Evolutionary conservation across 2,113 vertebrate genomes (phyloP).

Genomic region (Pungitius pungitius): DNA sequence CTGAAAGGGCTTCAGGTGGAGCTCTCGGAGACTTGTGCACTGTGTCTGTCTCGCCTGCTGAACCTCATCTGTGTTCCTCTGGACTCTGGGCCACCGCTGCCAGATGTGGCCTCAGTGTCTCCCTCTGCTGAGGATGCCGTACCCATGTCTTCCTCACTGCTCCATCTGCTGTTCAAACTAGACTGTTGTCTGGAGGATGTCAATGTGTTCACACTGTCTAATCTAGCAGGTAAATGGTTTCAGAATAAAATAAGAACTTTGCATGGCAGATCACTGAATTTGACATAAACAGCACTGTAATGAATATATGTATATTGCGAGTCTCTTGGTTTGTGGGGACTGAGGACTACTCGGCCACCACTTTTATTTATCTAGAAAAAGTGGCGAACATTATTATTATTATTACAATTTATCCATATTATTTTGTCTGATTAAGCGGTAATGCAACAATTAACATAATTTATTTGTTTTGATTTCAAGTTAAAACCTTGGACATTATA

Average conservation of each 20-base stretch:
- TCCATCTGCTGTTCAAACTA: conserved; percentile 86
- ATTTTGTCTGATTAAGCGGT: not conserved
- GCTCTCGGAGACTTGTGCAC: conserved; percentile 89
- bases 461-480: not conserved
- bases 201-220: conserved; percentile 91
- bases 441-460: not conserved
- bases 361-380: not conserved
- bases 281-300: not conserved
- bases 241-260: not conserved
- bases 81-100: conserved; percentile 4
- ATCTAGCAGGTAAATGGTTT: conserved; percentile 84
- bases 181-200: conserved; percentile 90
- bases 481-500: not conserved
- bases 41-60: conserved; percentile 91
- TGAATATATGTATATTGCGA: not conserved
- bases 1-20: conserved; percentile 92
- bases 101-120: conserved; percentile 35
- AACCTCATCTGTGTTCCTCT: conserved; percentile 73
- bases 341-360: not conserved
- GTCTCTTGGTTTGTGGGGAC: not conserved
- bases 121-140: conserved; percentile 30
- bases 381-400: not conserved
- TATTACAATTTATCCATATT: too few species aligned
- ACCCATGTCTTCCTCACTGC: conserved; percentile 27
- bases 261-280: not conserved